Conservation (phyloP, 2,888 invertebrate species). For the Acleris laterana region DNA sequence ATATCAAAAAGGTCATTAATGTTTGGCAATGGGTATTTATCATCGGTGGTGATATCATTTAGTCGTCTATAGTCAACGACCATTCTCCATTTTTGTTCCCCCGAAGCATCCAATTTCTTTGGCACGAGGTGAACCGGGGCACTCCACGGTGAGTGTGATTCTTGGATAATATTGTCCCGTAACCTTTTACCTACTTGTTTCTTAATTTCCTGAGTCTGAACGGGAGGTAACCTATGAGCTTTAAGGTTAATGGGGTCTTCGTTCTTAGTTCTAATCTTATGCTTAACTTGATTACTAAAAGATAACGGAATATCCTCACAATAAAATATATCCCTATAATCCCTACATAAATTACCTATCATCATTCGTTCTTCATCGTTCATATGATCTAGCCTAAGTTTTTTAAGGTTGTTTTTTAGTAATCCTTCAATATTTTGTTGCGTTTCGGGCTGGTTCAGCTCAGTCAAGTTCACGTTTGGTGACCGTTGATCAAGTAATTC, state of each 20-base stretch:
- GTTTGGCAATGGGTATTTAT: slow-evolving; percentile 48
- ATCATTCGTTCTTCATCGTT: slow-evolving; percentile 7
- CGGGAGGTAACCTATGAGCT: slow-evolving; percentile 45
- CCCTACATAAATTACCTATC: slow-evolving; percentile 6
- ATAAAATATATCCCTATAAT: slow-evolving; percentile 23
- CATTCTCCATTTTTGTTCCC: slow-evolving; percentile 51
- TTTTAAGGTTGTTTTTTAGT: neutral
- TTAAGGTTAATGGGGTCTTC: slow-evolving; percentile 47
- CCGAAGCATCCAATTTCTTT: slow-evolving; percentile 52
- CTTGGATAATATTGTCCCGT: slow-evolving; percentile 50
- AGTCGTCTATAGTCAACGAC: slow-evolving; percentile 41
- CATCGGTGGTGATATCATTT: slow-evolving; percentile 48
- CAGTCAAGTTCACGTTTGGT: neutral
- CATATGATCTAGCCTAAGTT: slow-evolving; percentile 6
- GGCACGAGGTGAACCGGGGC: slow-evolving; percentile 57
- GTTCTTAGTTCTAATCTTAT: slow-evolving; percentile 38
- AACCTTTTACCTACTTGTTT: slow-evolving; percentile 50
- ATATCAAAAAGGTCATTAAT: slow-evolving; percentile 38
- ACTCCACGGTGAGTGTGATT: slow-evolving; percentile 52
- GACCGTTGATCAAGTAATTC: neutral
- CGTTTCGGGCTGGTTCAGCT: no score
- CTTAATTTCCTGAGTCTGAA: slow-evolving; percentile 47
- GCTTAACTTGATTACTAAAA: slow-evolving; percentile 16
- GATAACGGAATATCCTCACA: slow-evolving; percentile 17
- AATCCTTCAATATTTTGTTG: neutral